Evolutionary conservation across 1,140 invertebrate species (phyloP).

Genomic region (Drosophila mayri): DNA sequence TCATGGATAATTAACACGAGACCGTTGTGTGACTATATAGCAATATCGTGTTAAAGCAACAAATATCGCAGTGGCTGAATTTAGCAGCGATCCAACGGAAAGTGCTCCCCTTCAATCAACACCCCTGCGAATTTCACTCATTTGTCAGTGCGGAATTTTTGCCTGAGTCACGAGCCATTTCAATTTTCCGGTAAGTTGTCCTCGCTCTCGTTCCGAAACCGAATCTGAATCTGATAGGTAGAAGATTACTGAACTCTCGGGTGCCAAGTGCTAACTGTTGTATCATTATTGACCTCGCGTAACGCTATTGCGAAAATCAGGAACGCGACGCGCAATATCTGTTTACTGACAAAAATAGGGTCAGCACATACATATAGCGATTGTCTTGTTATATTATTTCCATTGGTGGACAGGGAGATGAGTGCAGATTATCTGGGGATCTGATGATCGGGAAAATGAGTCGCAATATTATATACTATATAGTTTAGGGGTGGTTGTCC

Average conservation of each 20-base stretch:
- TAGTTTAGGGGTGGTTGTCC: conserved; percentile 27
- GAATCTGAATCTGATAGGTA: background rate
- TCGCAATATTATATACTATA: background rate
- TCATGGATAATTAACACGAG: conserved; percentile 78
- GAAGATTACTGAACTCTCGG: conserved; percentile 23
- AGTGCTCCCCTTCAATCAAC: conserved; percentile 29
- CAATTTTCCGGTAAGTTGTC: conserved; percentile 74
- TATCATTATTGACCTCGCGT: conserved; percentile 43
- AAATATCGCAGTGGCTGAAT: conserved; percentile 40
- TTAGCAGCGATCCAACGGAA: conserved; percentile 35
- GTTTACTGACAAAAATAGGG: conserved; percentile 52
- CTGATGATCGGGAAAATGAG: conserved; percentile 9
- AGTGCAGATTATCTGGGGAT: conserved; percentile 6
- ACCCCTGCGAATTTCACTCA: conserved; percentile 40
- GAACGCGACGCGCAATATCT: conserved; percentile 46
- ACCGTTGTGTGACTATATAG: conserved; percentile 78
- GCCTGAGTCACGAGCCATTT: conserved; percentile 65
- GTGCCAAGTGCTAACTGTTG: conserved; percentile 35
- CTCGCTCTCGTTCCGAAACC: conserved; percentile 29
- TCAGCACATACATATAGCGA: conserved; percentile 27
- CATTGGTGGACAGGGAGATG: conserved; percentile 4
- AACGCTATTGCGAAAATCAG: conserved; percentile 37
- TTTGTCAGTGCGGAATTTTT: conserved; percentile 31
- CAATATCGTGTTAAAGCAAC: conserved; percentile 70
- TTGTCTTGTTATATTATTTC: conserved; percentile 22